Conservation (phyloP, 2,797 vertebrate genomes). For the Parambassis ranga region DNA sequence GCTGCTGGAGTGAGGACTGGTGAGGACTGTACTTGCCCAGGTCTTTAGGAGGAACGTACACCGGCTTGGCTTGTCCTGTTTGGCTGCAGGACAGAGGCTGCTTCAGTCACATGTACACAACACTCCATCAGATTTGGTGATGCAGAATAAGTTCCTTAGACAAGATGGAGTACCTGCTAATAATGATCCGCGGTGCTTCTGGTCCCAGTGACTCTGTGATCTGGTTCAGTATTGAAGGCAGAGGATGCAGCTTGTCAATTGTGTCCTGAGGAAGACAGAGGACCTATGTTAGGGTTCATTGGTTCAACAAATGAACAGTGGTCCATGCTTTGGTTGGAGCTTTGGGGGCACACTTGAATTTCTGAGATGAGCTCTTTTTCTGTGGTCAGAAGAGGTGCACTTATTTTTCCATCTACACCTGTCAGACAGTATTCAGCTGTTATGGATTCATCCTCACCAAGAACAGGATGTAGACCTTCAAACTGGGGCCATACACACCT, state of each 20-base stretch:
- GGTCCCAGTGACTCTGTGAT: slow-evolving; percentile 81
- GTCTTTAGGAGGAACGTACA: slow-evolving; percentile 84
- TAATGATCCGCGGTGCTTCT: slow-evolving; percentile 64
- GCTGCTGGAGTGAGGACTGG: slow-evolving; percentile 77
- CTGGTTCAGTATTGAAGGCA: slow-evolving; percentile 90
- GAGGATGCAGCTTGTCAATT: slow-evolving; percentile 84
- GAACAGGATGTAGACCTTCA: too few species aligned
- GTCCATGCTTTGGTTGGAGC: too few species aligned
- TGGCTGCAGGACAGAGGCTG: slow-evolving; percentile 38
- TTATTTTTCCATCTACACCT: too few species aligned
- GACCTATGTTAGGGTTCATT: neutral
- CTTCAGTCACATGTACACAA: neutral
- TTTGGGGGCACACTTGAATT: too few species aligned
- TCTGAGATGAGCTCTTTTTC: too few species aligned
- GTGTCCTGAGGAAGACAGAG: slow-evolving; percentile 74
- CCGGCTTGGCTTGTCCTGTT: slow-evolving; percentile 75
- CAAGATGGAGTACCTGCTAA: slow-evolving; percentile 61
- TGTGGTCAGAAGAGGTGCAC: too few species aligned
- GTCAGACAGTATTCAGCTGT: too few species aligned
- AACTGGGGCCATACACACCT: neutral
- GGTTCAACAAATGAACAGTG: too few species aligned
- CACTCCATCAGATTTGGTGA: too few species aligned
- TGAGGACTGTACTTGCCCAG: slow-evolving; percentile 86
- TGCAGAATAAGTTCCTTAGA: fast-evolving
- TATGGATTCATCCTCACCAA: too few species aligned